phyloP scores from a whole-genome alignment of 2,888 invertebrate species.

The Hetaerina titia region DNA sequence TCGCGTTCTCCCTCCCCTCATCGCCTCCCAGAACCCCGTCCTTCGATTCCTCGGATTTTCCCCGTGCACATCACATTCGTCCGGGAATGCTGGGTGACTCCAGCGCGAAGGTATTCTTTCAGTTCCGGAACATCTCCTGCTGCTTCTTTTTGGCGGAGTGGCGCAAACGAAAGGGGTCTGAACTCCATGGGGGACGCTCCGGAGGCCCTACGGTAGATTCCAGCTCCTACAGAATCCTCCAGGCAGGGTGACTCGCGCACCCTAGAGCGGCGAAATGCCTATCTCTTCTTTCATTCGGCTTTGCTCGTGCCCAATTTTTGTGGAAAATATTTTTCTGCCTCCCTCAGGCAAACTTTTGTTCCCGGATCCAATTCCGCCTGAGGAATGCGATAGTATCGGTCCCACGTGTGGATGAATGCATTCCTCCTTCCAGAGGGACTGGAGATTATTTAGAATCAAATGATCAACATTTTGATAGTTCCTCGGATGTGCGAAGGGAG shows the following conservation, averaged over 20 bases:
- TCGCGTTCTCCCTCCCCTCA: not conserved
- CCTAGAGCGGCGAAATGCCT: not conserved
- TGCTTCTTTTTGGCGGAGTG: not conserved
- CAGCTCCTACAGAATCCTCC: not conserved
- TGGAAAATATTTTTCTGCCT: not conserved
- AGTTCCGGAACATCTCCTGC: constrained; percentile 39
- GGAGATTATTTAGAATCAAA: too few species aligned
- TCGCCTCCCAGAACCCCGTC: not conserved
- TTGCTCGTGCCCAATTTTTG: too few species aligned
- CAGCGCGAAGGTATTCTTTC: constrained; percentile 33
- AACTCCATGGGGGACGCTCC: not conserved
- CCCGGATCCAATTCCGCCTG: not conserved
- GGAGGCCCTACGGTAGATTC: not conserved
- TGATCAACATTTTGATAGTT: too few species aligned
- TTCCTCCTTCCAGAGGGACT: too few species aligned
- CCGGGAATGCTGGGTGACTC: constrained; percentile 63
- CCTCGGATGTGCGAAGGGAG: too few species aligned
- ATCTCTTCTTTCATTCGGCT: not conserved
- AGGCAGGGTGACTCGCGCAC: not conserved
- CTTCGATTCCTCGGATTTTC: constrained; percentile 53
- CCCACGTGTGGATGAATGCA: not conserved
- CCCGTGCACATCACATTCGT: constrained; percentile 54
- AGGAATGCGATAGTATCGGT: not conserved
- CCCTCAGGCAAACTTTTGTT: not conserved
- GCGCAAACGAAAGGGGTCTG: not conserved